Percentiles rank a stretch among this genome's conserved stretches.
Conservation (phyloP, 2,888 invertebrate genomes). For the Scrobipalpa atriplicella region DNA sequence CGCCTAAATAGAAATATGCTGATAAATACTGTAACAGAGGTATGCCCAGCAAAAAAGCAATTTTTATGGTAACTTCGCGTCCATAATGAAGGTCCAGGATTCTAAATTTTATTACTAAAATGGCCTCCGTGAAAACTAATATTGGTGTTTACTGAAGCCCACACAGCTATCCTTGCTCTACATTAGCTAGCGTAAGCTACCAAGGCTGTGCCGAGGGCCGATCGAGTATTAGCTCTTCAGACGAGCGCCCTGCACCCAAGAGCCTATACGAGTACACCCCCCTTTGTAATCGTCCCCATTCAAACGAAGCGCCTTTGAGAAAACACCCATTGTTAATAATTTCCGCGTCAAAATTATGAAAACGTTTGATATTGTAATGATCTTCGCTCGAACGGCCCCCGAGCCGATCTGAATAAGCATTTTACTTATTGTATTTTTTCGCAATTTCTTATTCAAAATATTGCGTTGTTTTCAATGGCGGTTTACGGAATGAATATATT, state of each 20-base stretch:
- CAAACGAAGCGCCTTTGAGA: slow-evolving; percentile 47
- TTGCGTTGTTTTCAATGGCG: slow-evolving; percentile 29
- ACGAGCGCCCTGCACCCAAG: slow-evolving; percentile 67
- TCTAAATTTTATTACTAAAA: no score
- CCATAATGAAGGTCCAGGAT: no score
- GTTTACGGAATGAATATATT: slow-evolving; percentile 24
- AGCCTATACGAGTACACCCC: slow-evolving; percentile 41
- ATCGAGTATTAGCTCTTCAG: slow-evolving; percentile 71
- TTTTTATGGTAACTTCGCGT: no score
- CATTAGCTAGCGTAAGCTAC: slow-evolving; percentile 41
- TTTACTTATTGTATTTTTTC: slow-evolving; percentile 28
- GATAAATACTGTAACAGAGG: no score
- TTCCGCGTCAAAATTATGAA: slow-evolving; percentile 44
- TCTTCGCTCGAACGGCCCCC: slow-evolving; percentile 34
- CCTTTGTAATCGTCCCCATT: slow-evolving; percentile 49
- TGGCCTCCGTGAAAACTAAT: neutral
- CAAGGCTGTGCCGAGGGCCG: slow-evolving; percentile 50
- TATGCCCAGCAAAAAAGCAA: no score
- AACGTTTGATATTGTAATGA: slow-evolving; percentile 51
- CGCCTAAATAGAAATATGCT: no score
- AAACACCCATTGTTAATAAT: slow-evolving; percentile 47
- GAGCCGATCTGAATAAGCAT: slow-evolving; percentile 32
- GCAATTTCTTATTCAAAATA: slow-evolving; percentile 25
- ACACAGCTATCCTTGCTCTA: slow-evolving; percentile 5
- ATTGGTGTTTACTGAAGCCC: neutral